Evolutionary conservation across 2,888 invertebrate genomes (phyloP), one percentile per base, ranked within the genome.

Genomic region (Pinctada fucata): DNA sequence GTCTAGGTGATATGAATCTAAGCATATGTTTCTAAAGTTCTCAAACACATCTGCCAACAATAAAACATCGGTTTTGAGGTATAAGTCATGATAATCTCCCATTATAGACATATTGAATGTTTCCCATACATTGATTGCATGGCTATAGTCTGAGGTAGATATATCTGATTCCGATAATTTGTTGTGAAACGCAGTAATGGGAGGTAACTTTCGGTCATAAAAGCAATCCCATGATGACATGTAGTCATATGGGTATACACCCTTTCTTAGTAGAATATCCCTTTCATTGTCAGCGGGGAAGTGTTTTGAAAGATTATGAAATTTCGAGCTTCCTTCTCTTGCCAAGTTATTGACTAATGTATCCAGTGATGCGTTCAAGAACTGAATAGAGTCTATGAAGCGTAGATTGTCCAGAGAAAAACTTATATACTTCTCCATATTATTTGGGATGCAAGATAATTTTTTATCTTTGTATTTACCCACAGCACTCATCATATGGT

Each of bases 11-110:
- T 89, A 88, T 49, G 82, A 80, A 49, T 82, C 51, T 10, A 79
- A n/a, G 31, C 79, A 72, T 13, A 67, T 72, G 8, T 77, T 63
- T 45, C 80, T 75, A 50, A 78, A 80, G 65, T 58, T 75, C 48
- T 91, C 88, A 85, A 90, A 91, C 47, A 90, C 83, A 85, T 91
- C 88, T 49, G 87, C 85, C 75, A 90, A 81, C 45, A 89, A 80
- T n/a, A 88, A 79, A 2, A 89, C 86, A 82, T 90, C 90, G 51
- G 87, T 86, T 76, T 83, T 69, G 45, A 66, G 13, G 83, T 88
- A 83, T 69, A 85, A 66, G 85, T 88, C 79, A 84, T 84, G 82
- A 76, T 79, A 79, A 47, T 86, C 88, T 5, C 87, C 88, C 79
- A 73, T 80, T 76, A 4, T 52, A 45, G 45, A 58, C 75, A 68